Evolutionary conservation across 2,113 vertebrate species (phyloP).

Genomic region (Macrotis lagotis): DNA sequence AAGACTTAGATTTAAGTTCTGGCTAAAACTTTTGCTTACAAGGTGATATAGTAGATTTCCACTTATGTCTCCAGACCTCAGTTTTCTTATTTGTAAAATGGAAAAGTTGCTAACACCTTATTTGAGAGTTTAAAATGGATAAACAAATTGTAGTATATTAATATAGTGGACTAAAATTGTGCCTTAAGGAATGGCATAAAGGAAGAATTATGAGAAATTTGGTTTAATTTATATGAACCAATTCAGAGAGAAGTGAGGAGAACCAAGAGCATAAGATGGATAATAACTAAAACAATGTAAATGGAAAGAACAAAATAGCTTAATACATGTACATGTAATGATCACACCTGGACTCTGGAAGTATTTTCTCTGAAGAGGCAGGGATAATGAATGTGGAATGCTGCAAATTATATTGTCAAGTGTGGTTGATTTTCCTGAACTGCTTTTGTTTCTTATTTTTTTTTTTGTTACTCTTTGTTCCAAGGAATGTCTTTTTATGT

Average conservation of each 20-base stretch:
- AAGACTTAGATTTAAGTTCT: not conserved
- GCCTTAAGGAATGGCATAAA: not conserved
- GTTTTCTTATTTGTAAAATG: not conserved
- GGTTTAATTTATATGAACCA: not conserved
- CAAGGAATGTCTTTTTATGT: not conserved
- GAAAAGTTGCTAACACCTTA: not conserved
- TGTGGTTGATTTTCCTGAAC: not conserved
- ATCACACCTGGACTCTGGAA: not conserved
- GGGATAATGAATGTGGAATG: not conserved
- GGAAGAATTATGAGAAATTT: not conserved
- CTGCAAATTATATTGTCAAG: not conserved
- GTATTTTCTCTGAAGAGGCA: not conserved
- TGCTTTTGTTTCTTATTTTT: not conserved
- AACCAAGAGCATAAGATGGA: not conserved
- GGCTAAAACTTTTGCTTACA: not conserved
- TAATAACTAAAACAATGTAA: not conserved
- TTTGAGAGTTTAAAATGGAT: not conserved
- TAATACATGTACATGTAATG: not conserved
- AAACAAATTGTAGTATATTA: not conserved
- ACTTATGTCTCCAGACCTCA: not conserved
- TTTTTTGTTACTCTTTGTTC: not conserved
- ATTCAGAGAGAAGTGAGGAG: not conserved
- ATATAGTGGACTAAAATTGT: not conserved
- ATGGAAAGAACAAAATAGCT: not conserved
- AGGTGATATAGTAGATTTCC: not conserved